These are phyloP conservation scores for Fregetta grallaria DNA, from an alignment of 2,113 vertebrate species.

Conservation along the genomic window DNA sequence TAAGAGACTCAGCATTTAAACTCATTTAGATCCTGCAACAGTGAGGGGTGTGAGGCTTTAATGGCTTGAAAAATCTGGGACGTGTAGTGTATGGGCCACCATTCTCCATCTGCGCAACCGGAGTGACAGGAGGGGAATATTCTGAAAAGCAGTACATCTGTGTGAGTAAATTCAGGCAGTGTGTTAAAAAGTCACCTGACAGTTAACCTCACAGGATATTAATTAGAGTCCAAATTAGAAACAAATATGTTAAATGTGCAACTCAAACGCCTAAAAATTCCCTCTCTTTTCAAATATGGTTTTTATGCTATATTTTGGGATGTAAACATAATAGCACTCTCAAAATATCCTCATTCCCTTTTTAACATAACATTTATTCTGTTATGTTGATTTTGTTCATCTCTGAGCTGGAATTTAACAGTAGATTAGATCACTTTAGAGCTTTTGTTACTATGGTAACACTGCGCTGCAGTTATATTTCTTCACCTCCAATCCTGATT, in stretches of 20 bases:
- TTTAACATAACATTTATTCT: conserved; percentile 53
- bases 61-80: neutral
- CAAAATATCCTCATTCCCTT: conserved; percentile 24
- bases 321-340: conserved; percentile 4
- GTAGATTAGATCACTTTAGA: conserved; percentile 74
- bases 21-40: neutral
- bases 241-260: neutral
- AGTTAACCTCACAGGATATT: neutral
- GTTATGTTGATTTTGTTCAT: conserved; percentile 69
- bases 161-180: neutral
- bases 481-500: conserved; percentile 67
- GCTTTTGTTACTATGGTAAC: conserved; percentile 76
- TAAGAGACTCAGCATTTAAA: neutral
- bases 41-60: neutral
- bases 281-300: neutral
- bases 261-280: neutral
- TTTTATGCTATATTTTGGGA: neutral
- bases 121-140: neutral
- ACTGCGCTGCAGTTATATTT: conserved; percentile 38
- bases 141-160: neutral
- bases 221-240: conserved; percentile 5
- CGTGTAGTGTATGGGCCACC: neutral
- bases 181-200: neutral
- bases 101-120: neutral
- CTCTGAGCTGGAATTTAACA: conserved; percentile 70